phyloP scores from a whole-genome alignment of 2,888 invertebrate species.

The Tipula vernalis region DNA sequence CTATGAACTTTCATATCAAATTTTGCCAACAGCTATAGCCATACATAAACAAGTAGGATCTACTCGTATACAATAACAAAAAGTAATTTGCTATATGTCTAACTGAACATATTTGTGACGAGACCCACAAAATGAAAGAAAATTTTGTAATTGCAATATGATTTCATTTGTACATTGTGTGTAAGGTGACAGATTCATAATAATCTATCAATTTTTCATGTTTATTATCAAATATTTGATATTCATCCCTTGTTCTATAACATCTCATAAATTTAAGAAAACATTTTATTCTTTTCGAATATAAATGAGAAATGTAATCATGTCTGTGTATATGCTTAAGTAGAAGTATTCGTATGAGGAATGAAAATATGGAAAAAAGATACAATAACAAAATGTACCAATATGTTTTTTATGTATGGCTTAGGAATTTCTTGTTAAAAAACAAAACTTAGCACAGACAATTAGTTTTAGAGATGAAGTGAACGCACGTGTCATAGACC shows the following conservation, averaged over 20 bases:
- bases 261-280: not conserved
- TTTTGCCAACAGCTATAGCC: not conserved
- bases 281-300: not conserved
- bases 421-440: not conserved
- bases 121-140: not conserved
- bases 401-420: not conserved
- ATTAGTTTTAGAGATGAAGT: too few relatives aligned
- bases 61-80: not conserved
- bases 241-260: not conserved
- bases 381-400: not conserved
- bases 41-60: not conserved
- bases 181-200: not conserved
- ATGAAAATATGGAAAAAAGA: not conserved
- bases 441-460: too few relatives aligned
- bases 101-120: not conserved
- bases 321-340: not conserved
- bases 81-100: not conserved
- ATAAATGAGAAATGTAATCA: not conserved
- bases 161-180: not conserved
- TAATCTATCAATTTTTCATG: slow-evolving; percentile 4
- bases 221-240: not conserved
- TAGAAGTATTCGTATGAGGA: not conserved
- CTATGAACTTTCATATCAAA: not conserved
- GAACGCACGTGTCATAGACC: too few relatives aligned
- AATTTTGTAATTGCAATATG: not conserved